These are phyloP conservation scores for Scelioninae gen. 2 DNA, from an alignment of 2,888 invertebrate species.

Conservation along the genomic window DNA sequence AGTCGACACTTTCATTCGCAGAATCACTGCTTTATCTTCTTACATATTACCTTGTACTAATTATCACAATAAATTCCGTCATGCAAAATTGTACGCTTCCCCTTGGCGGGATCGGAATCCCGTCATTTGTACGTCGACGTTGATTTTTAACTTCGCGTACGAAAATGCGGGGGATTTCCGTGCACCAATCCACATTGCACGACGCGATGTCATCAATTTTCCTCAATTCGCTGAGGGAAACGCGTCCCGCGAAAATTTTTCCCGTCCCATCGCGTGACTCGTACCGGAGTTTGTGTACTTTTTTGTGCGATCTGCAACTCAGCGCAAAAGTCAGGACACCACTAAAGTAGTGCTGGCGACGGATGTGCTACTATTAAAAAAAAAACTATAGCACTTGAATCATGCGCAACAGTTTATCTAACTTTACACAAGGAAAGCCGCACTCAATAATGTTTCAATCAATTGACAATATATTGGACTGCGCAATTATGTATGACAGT, in stretches of 20 bases:
- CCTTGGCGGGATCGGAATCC: not conserved
- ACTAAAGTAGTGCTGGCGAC: conserved; percentile 44
- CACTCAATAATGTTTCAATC: not conserved
- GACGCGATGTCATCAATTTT: not conserved
- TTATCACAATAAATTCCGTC: not conserved
- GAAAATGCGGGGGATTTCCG: not conserved
- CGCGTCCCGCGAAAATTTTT: conserved; percentile 14
- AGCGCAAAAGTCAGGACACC: conserved; percentile 37
- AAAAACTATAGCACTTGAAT: conserved; percentile 48
- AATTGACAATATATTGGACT: not conserved
- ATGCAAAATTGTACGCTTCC: not conserved
- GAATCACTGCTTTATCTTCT: conserved; percentile 5
- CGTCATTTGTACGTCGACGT: not conserved
- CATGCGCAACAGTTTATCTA: conserved; percentile 57
- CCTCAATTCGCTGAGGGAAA: not conserved
- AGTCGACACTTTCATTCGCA: conserved; percentile 6
- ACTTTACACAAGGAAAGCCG: conserved; percentile 20
- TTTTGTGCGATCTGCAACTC: conserved; percentile 38
- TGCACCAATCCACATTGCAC: conserved; percentile 3
- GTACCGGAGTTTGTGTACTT: not conserved
- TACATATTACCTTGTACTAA: not conserved
- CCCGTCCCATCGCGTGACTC: conserved; percentile 17
- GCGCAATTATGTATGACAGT: no score
- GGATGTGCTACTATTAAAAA: conserved; percentile 40
- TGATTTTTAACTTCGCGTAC: not conserved